These are phyloP conservation scores for Anoplopoma fimbria DNA, from an alignment of 2,113 vertebrate genomes.

Conservation along the genomic window DNA sequence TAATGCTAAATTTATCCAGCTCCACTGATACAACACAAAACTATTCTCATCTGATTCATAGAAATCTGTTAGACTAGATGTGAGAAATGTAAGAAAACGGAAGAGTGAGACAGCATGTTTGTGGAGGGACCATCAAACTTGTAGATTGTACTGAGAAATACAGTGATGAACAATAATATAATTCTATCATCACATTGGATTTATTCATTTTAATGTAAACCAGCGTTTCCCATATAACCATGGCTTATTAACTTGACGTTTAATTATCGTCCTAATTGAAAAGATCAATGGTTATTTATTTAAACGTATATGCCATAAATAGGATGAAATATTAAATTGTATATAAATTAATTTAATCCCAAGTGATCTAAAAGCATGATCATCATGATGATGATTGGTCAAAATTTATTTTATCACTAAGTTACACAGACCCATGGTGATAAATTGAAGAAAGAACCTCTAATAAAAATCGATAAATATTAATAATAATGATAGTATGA, in stretches of 20 bases:
- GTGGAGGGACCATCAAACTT: not conserved
- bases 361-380: not conserved
- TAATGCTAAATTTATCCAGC: conserved; percentile 61
- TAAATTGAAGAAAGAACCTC: not conserved
- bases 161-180: not conserved
- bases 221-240: not conserved
- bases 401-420: not conserved
- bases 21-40: conserved; percentile 20
- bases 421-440: not conserved
- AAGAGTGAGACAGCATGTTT: not conserved
- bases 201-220: not conserved
- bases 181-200: not conserved
- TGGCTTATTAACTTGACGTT: not conserved
- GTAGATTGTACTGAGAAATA: not conserved
- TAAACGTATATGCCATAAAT: not conserved
- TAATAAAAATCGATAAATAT: not conserved
- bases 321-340: not conserved
- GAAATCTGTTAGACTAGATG: conserved; percentile 52
- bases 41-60: conserved; percentile 71
- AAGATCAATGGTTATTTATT: not conserved
- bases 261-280: not conserved
- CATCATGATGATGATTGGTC: not conserved
- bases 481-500: not conserved
- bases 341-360: not conserved
- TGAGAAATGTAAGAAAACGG: not conserved